Conservation (phyloP, 2,113 vertebrate genomes). For the Grus americana region DNA sequence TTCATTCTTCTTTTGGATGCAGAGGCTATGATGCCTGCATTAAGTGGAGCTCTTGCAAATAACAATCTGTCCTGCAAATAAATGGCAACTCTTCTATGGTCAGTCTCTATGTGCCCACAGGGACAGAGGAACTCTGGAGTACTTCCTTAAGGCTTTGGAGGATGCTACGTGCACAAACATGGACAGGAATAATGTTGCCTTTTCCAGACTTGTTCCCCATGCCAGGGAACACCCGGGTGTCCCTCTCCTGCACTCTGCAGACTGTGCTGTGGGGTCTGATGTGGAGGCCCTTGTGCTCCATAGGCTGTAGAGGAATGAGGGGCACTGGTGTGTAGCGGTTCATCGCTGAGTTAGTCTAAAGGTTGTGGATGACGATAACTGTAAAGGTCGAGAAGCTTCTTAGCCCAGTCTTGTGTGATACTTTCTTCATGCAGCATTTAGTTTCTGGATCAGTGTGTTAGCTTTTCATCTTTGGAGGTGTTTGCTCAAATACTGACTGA, state of each 20-base stretch:
- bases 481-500: not conserved
- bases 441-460: not conserved
- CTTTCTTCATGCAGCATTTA: not conserved
- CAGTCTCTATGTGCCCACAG: not conserved
- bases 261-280: not conserved
- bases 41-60: slow-evolving; percentile 43
- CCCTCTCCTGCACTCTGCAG: not conserved
- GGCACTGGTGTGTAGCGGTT: not conserved
- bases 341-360: rapidly evolving
- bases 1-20: not conserved
- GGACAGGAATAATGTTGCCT: not conserved
- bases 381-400: not conserved
- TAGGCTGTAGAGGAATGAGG: not conserved
- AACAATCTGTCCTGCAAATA: slow-evolving; percentile 43
- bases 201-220: not conserved
- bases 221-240: rapidly evolving
- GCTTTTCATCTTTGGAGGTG: not conserved
- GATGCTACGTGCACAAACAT: not conserved
- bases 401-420: not conserved
- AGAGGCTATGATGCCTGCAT: slow-evolving; percentile 3
- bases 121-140: not conserved
- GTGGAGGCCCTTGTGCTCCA: not conserved
- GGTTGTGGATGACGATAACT: not conserved
- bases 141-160: not conserved
- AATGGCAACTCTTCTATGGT: not conserved